A percentile compares a stretch with the other conserved stretches of the same genome.
Conservation (phyloP, 2,888 invertebrate genomes). For the Ophion ellenae region DNA sequence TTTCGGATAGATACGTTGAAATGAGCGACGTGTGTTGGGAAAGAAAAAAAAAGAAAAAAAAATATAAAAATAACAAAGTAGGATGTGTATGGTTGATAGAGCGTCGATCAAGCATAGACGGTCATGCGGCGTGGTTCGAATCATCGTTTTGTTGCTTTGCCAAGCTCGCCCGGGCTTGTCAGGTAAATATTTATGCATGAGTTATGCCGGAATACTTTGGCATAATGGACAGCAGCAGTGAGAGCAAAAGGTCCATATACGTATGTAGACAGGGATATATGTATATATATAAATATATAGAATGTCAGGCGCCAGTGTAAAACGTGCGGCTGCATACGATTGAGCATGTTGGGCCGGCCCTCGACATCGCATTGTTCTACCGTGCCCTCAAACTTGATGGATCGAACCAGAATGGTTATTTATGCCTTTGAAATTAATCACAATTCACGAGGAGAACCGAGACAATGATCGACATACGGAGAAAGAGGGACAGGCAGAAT, state of each 20-base stretch:
- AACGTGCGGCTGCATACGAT: conserved; percentile 46
- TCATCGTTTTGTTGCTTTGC: conserved; percentile 25
- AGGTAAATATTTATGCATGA: conserved; percentile 76
- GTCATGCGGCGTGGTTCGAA: conserved; percentile 34
- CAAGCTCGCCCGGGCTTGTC: conserved; percentile 61
- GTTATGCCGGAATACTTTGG: conserved; percentile 71
- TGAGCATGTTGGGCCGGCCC: conserved; percentile 46
- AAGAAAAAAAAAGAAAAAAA: neutral
- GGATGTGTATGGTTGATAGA: conserved; percentile 27
- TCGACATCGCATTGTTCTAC: conserved; percentile 61
- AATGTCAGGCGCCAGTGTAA: conserved; percentile 63
- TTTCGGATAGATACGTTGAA: too few species aligned
- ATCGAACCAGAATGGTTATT: conserved; percentile 75
- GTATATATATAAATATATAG: conserved; percentile 10
- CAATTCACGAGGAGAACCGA: conserved; percentile 58
- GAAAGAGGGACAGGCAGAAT: conserved; percentile 22
- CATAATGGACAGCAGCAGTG: conserved; percentile 49
- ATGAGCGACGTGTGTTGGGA: neutral
- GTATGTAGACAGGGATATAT: neutral
- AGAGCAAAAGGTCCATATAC: conserved; percentile 42
- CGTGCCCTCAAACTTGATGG: conserved; percentile 67
- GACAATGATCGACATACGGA: conserved; percentile 32
- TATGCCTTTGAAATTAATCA: conserved; percentile 77
- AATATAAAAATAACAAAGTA: conserved; percentile 9
- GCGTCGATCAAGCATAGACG: conserved; percentile 45